Evolutionary conservation across 2,113 vertebrate species (phyloP).

Genomic region (Peromyscus polionotus): DNA sequence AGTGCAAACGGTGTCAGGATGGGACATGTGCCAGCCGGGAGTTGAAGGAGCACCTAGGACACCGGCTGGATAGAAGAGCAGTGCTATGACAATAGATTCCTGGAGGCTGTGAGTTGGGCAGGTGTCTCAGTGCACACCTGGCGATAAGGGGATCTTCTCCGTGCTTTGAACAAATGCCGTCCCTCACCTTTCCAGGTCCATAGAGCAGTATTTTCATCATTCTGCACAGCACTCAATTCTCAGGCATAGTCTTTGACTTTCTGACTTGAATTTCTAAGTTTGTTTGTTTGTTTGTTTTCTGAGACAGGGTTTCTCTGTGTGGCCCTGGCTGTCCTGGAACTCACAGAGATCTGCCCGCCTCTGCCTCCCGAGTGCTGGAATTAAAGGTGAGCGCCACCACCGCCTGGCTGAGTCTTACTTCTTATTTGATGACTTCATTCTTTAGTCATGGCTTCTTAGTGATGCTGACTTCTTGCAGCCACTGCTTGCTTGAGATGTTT

Average conservation of each 20-base stretch:
- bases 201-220: rapidly evolving
- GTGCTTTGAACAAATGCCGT: too few species aligned
- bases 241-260: rapidly evolving
- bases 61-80: not conserved
- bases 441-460: not conserved
- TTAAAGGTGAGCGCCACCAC: not conserved
- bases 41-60: rapidly evolving
- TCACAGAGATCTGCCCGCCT: too few species aligned
- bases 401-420: rapidly evolving
- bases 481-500: not conserved
- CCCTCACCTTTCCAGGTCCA: not conserved
- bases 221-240: not conserved
- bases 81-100: rapidly evolving
- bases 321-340: not conserved
- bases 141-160: rapidly evolving
- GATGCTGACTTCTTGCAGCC: too few species aligned
- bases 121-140: rapidly evolving
- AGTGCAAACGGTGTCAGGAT: not conserved
- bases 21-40: rapidly evolving
- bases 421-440: rapidly evolving
- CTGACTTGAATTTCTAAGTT: rapidly evolving
- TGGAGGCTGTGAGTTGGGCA: rapidly evolving
- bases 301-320: not conserved
- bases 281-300: not conserved
- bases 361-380: not conserved